Conservation (phyloP, 2,888 invertebrate genomes). For the Xiphydria camelus region DNA sequence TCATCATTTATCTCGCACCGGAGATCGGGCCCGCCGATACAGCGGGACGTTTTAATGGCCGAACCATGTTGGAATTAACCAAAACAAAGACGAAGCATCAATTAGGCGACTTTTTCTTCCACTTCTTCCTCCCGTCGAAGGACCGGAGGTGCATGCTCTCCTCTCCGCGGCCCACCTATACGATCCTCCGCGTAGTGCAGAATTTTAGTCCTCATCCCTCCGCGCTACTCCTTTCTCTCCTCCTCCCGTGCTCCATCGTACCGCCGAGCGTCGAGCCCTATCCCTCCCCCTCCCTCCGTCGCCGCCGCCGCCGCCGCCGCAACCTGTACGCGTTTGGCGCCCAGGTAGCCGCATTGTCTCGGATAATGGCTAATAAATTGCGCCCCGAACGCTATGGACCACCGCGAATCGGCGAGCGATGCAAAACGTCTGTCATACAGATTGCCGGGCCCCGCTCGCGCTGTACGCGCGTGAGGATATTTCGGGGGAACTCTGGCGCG, state of each 20-base stretch:
- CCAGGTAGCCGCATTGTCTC: slow-evolving; percentile 53
- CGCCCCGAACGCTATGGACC: slow-evolving; percentile 38
- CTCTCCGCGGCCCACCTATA: slow-evolving; percentile 4
- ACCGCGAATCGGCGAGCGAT: slow-evolving; percentile 32
- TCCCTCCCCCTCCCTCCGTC: slow-evolving; percentile 10
- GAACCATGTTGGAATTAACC: slow-evolving; percentile 72
- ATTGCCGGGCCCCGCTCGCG: slow-evolving; percentile 11
- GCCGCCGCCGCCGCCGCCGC: slow-evolving; percentile 3
- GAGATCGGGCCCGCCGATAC: slow-evolving; percentile 66
- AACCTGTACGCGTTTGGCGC: slow-evolving; percentile 28
- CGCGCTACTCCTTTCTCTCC: slow-evolving; percentile 18
- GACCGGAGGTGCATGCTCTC: slow-evolving; percentile 14
- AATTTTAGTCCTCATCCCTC: slow-evolving; percentile 8
- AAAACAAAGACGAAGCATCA: slow-evolving; percentile 73
- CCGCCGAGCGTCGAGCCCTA: slow-evolving; percentile 11
- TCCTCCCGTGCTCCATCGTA: slow-evolving; percentile 13
- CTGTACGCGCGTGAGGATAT: background rate
- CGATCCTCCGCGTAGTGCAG: slow-evolving; percentile 2
- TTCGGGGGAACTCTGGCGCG: too few relatives aligned
- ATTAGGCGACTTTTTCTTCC: slow-evolving; percentile 64
- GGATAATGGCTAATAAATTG: slow-evolving; percentile 56
- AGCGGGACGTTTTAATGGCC: slow-evolving; percentile 70
- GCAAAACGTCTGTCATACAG: slow-evolving; percentile 31
- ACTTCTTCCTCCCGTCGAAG: slow-evolving; percentile 34
- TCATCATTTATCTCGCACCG: slow-evolving; percentile 63